phyloP scores from a whole-genome alignment of 2,113 vertebrate genomes.

The Pelecanoides urinatrix region DNA sequence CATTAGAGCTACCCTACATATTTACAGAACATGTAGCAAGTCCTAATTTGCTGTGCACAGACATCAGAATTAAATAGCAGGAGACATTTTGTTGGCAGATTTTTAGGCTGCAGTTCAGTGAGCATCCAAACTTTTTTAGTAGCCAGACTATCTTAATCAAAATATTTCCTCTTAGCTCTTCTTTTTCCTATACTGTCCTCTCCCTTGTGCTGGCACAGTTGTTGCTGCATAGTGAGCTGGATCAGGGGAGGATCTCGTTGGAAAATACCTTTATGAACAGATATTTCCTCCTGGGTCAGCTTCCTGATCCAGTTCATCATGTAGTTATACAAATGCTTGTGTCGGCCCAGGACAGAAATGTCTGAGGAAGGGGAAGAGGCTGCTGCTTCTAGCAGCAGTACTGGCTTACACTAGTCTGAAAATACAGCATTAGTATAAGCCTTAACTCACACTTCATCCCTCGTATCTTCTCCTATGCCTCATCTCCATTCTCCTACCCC shows the following conservation, averaged over 20 bases:
- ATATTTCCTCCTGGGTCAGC: not conserved
- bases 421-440: not conserved
- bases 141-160: not conserved
- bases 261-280: not conserved
- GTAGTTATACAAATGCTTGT: not conserved
- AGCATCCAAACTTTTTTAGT: not conserved
- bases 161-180: not conserved
- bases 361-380: not conserved
- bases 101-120: not conserved
- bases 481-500: not conserved
- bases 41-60: not conserved
- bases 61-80: not conserved
- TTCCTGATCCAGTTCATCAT: not conserved
- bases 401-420: not conserved
- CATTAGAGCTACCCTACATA: not conserved
- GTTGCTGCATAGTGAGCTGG: not conserved
- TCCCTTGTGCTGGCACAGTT: not conserved
- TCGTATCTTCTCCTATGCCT: not conserved
- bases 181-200: not conserved
- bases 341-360: not conserved
- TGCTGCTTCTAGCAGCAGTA: not conserved
- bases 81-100: not conserved
- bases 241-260: not conserved
- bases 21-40: not conserved
- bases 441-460: not conserved